A percentile compares a stretch with the other conserved stretches of the same genome.
These are phyloP conservation scores for Pseudomyrmex sp. DNA, from an alignment of 1,140 invertebrate species.

Conservation along the genomic window DNA sequence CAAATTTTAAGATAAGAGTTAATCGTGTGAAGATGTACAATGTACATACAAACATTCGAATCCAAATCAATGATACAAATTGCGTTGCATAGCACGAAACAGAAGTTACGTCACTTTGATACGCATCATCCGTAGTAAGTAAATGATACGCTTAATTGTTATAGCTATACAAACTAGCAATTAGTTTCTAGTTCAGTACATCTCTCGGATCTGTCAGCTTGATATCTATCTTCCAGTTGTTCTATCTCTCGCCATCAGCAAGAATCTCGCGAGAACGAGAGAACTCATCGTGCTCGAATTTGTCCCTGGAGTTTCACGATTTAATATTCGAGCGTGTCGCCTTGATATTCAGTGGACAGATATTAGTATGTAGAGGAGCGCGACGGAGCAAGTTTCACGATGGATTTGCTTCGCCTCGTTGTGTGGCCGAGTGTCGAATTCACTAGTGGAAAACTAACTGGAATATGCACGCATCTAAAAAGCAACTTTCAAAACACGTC, in stretches of 20 bases:
- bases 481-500: slow-evolving; percentile 4
- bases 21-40: neutral
- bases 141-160: slow-evolving; percentile 25
- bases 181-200: slow-evolving; percentile 57
- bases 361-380: slow-evolving; percentile 69
- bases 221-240: slow-evolving; percentile 9
- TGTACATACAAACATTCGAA: too few species aligned
- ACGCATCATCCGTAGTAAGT: slow-evolving; percentile 27
- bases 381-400: slow-evolving; percentile 62
- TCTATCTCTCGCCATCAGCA: neutral
- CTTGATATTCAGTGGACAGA: slow-evolving; percentile 75
- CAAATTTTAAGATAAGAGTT: slow-evolving; percentile 1
- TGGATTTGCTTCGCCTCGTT: slow-evolving; percentile 64
- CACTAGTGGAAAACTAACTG: slow-evolving; percentile 26
- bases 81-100: neutral
- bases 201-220: neutral
- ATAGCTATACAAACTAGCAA: slow-evolving; percentile 43
- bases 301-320: slow-evolving; percentile 60
- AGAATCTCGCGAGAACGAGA: slow-evolving; percentile 28
- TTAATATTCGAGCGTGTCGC: slow-evolving; percentile 71
- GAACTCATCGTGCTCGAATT: slow-evolving; percentile 24
- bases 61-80: neutral
- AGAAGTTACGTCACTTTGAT: slow-evolving; percentile 35
- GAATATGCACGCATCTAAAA: slow-evolving; percentile 58
- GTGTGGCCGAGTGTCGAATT: slow-evolving; percentile 29